phyloP scores from a whole-genome alignment of 2,797 vertebrate genomes.

The Sebastes umbrosus region DNA sequence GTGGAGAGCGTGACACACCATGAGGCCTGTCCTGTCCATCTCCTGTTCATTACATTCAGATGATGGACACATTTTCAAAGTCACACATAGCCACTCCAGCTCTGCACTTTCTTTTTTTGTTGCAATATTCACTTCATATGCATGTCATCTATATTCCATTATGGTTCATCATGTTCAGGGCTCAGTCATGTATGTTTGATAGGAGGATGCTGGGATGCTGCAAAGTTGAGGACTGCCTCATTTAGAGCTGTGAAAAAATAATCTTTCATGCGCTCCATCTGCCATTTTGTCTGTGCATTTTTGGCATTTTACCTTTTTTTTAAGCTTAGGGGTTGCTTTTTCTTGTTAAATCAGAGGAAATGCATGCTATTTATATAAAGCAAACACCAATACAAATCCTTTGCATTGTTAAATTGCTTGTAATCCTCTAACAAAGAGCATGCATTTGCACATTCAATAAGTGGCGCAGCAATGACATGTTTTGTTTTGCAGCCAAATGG shows the following conservation, averaged over 20 bases:
- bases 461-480: conserved; percentile 27
- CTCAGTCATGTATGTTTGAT: conserved; percentile 21
- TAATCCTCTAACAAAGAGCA: not conserved
- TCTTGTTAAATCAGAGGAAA: not conserved
- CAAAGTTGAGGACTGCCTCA: conserved; percentile 43
- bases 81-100: not conserved
- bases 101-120: not conserved
- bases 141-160: not conserved
- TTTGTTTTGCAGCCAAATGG: conserved; percentile 53
- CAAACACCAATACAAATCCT: not conserved
- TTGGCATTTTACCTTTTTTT: not conserved
- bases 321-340: not conserved
- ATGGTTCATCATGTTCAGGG: not conserved
- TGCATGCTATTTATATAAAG: not conserved
- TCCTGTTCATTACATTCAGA: conserved; percentile 9
- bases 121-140: not conserved
- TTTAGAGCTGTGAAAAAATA: conserved; percentile 28
- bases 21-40: conserved; percentile 20
- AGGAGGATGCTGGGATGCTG: conserved; percentile 11
- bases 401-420: not conserved
- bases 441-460: conserved; percentile 6
- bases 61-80: not conserved
- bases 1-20: conserved; percentile 52
- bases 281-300: conserved; percentile 76
- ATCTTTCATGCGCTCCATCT: conserved; percentile 57